A percentile compares a stretch with the other conserved stretches of the same genome.
Conservation (phyloP, 2,888 invertebrate genomes). For the Lycophotia porphyrea region DNA sequence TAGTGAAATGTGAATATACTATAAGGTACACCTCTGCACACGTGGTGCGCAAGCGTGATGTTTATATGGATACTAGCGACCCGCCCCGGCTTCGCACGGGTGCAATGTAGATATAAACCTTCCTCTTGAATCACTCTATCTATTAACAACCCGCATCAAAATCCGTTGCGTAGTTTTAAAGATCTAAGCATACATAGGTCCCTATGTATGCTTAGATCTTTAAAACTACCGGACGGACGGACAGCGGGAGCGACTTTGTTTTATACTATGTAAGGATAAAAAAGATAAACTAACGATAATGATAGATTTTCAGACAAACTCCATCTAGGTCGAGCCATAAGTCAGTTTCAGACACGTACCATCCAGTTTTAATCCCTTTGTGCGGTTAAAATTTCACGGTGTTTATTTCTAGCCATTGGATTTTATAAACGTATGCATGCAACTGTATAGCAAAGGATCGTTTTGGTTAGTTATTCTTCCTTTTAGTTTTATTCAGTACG, state of each 20-base stretch:
- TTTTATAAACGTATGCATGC: slow-evolving; percentile 48
- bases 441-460: slow-evolving; percentile 22
- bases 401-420: slow-evolving; percentile 26
- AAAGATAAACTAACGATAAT: not conserved
- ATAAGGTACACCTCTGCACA: not conserved
- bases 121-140: too few relatives aligned
- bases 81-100: too few relatives aligned
- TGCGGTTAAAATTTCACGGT: slow-evolving; percentile 20
- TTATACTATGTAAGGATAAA: too few relatives aligned
- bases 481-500: slow-evolving; percentile 41
- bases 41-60: too few relatives aligned
- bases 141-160: too few relatives aligned
- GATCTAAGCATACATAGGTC: too few relatives aligned
- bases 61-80: not conserved
- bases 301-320: not conserved
- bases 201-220: too few relatives aligned
- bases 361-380: slow-evolving; percentile 18
- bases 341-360: slow-evolving; percentile 25
- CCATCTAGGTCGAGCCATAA: slow-evolving; percentile 40
- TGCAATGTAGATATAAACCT: too few relatives aligned
- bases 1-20: not conserved
- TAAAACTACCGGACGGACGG: too few relatives aligned
- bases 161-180: too few relatives aligned
- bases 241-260: too few relatives aligned
- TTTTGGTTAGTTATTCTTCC: slow-evolving; percentile 19